Evolutionary conservation across 2,797 vertebrate genomes (phyloP).

Genomic region (Hybognathus amarus): DNA sequence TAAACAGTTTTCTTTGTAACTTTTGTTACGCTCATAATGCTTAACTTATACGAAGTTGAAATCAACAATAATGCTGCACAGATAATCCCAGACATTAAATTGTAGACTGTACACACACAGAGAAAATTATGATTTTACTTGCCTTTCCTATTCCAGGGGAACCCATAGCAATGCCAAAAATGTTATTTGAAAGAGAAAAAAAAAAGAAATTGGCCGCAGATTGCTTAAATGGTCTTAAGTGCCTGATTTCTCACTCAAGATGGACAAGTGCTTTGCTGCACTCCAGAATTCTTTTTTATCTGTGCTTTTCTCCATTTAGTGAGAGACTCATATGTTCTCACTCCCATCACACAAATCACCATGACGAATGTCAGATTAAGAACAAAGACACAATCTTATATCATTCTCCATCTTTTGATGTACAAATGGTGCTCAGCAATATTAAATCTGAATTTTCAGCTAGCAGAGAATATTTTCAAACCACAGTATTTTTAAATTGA

Average conservation of each 20-base stretch:
- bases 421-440: constrained; percentile 8
- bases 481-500: constrained; percentile 8
- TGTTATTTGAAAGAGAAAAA: constrained; percentile 13
- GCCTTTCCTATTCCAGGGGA: neutral
- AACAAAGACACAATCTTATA: constrained; percentile 17
- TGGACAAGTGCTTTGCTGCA: constrained; percentile 38
- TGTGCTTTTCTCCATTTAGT: constrained; percentile 32
- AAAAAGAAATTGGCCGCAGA: neutral
- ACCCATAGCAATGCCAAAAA: constrained; percentile 1
- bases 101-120: neutral
- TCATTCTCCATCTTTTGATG: constrained; percentile 4
- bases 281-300: neutral
- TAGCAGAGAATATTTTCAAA: constrained; percentile 1
- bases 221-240: constrained; percentile 6
- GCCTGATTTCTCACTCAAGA: constrained; percentile 2
- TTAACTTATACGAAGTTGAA: neutral
- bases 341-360: constrained; percentile 29
- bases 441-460: constrained; percentile 7
- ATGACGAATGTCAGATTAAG: constrained; percentile 38
- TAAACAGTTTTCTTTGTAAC: neutral
- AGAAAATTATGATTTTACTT: neutral
- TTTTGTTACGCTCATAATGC: neutral
- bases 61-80: neutral
- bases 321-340: constrained; percentile 34
- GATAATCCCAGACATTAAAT: neutral